A percentile compares a stretch with the other conserved stretches of the same genome.
phyloP scores from a whole-genome alignment of 2,797 vertebrate species.

The Peromyscus nudipes region DNA sequence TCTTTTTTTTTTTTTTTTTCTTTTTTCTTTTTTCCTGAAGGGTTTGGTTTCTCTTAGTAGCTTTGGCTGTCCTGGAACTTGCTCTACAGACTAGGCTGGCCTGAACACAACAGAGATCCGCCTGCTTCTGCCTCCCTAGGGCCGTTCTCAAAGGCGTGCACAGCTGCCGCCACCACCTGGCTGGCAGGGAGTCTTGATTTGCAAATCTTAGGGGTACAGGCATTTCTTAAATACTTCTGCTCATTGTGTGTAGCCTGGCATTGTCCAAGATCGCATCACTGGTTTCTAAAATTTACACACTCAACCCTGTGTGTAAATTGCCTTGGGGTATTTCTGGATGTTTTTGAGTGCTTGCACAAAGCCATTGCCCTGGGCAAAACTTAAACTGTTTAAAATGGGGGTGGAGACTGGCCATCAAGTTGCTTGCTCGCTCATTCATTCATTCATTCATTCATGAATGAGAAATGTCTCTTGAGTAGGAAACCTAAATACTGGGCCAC shows the following conservation, averaged over 20 bases:
- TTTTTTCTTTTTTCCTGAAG: too few species aligned
- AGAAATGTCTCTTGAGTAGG: background rate
- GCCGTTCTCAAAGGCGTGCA: too few species aligned
- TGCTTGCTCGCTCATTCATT: too few species aligned
- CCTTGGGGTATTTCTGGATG: background rate
- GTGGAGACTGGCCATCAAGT: background rate
- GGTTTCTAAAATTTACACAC: background rate
- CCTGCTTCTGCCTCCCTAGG: too few species aligned
- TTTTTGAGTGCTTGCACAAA: background rate
- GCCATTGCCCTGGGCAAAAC: background rate
- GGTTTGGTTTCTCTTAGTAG: too few species aligned
- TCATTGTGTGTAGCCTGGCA: background rate
- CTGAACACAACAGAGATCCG: too few species aligned
- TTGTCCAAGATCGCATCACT: background rate
- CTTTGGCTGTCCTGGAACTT: too few species aligned
- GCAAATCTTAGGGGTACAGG: background rate
- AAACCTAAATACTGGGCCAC: background rate
- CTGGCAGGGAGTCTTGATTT: background rate
- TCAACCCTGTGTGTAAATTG: background rate
- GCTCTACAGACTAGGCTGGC: too few species aligned
- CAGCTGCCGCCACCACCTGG: too few species aligned
- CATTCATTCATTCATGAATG: too few species aligned
- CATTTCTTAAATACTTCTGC: background rate
- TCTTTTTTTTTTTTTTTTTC: too few species aligned
- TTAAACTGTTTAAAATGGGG: background rate